These are phyloP conservation scores for Trypoxylon attenuatum DNA, from an alignment of 2,888 invertebrate species.

Conservation along the genomic window DNA sequence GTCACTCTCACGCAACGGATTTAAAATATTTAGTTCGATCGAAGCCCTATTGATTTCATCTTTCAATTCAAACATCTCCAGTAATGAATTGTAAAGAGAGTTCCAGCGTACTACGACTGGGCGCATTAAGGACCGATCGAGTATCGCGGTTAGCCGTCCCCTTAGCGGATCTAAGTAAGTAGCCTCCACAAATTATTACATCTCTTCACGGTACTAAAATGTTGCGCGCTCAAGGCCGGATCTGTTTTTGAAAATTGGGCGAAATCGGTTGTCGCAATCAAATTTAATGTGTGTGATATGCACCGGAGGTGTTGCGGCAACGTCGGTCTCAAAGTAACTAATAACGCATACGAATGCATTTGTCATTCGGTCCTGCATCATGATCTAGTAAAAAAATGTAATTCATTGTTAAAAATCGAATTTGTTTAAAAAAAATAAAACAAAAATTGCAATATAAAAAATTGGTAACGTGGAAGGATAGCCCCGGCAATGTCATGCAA, in stretches of 20 bases:
- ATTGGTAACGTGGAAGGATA: too few relatives aligned
- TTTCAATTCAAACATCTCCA: not conserved
- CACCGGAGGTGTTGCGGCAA: not conserved
- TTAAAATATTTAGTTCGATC: not conserved
- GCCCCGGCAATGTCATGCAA: too few relatives aligned
- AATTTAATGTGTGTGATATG: not conserved
- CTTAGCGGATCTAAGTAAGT: not conserved
- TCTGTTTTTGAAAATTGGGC: not conserved
- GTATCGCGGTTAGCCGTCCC: not conserved
- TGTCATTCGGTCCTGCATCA: too few relatives aligned
- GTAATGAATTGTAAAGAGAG: not conserved
- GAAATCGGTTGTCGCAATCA: not conserved
- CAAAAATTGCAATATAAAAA: too few relatives aligned
- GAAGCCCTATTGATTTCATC: not conserved
- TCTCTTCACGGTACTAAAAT: not conserved
- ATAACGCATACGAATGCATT: too few relatives aligned
- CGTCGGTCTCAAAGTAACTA: too few relatives aligned
- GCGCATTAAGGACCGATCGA: not conserved
- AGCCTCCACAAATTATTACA: not conserved
- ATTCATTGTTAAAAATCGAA: too few relatives aligned
- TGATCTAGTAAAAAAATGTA: too few relatives aligned
- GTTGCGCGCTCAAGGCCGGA: not conserved
- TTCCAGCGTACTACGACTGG: not conserved
- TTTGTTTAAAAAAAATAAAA: too few relatives aligned
- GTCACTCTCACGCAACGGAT: not conserved